Evolutionary conservation across 2,113 vertebrate species (phyloP).

Genomic region (Apaloderma vittatum): DNA sequence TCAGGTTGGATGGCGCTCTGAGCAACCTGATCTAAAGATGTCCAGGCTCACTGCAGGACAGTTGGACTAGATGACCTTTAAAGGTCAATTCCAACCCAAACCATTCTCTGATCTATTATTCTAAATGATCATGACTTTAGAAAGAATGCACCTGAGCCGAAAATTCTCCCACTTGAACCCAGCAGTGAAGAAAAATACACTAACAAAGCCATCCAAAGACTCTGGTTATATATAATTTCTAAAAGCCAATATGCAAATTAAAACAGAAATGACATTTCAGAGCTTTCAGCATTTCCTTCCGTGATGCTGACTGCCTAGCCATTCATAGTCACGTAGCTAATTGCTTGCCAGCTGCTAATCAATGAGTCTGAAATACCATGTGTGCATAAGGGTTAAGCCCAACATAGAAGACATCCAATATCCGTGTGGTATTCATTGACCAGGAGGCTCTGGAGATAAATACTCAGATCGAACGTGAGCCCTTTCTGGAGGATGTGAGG

Average conservation of each 20-base stretch:
- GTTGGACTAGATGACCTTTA: background rate
- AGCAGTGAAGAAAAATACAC: background rate
- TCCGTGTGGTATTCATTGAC: background rate
- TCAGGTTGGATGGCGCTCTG: background rate
- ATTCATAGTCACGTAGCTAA: background rate
- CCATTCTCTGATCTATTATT: background rate
- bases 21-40: background rate
- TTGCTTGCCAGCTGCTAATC: conserved; percentile 11
- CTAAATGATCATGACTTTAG: background rate
- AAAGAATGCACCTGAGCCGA: background rate
- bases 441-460: background rate
- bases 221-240: background rate
- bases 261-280: background rate
- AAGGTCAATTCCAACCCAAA: background rate
- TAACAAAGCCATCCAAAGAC: background rate
- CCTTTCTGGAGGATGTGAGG: background rate
- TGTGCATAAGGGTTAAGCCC: background rate
- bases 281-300: background rate
- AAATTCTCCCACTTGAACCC: background rate
- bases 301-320: background rate
- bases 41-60: background rate
- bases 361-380: background rate
- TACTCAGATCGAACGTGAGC: background rate
- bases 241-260: background rate
- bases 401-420: background rate